phyloP scores from a whole-genome alignment of 2,797 vertebrate species.

The Setipinna tenuifilis region DNA sequence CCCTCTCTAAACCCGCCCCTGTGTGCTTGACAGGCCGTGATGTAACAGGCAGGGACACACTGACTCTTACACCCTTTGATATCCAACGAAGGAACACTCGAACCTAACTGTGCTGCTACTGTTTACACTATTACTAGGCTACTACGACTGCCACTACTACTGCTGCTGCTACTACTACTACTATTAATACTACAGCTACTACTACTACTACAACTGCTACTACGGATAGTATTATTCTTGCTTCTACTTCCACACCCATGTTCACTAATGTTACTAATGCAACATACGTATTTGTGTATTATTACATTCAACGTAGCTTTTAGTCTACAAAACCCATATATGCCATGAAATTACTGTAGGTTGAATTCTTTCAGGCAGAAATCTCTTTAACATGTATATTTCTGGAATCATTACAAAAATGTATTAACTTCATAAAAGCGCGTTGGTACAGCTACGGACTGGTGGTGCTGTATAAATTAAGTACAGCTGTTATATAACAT shows the following conservation, averaged over 20 bases:
- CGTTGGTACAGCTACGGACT: neutral
- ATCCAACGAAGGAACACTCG: conserved; percentile 18
- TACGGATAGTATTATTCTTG: neutral
- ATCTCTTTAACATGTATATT: too few species aligned
- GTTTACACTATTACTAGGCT: neutral
- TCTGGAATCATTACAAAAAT: too few species aligned
- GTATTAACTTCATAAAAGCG: too few species aligned
- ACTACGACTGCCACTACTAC: neutral
- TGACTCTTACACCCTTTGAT: neutral
- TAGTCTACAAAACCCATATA: too few species aligned
- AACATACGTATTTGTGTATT: too few species aligned
- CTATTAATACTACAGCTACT: neutral
- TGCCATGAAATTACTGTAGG: too few species aligned
- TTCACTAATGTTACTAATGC: too few species aligned
- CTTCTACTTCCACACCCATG: too few species aligned
- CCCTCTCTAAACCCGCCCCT: conserved; percentile 40
- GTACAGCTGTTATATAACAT: neutral
- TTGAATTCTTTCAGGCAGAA: too few species aligned
- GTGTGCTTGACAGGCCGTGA: conserved; percentile 64
- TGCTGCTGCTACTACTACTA: neutral
- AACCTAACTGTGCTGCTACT: neutral
- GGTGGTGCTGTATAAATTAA: neutral
- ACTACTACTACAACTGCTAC: neutral
- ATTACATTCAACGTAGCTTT: too few species aligned
- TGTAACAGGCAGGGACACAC: conserved; percentile 65